phyloP scores from a whole-genome alignment of 2,888 invertebrate species.

The Cephalotes varians region DNA sequence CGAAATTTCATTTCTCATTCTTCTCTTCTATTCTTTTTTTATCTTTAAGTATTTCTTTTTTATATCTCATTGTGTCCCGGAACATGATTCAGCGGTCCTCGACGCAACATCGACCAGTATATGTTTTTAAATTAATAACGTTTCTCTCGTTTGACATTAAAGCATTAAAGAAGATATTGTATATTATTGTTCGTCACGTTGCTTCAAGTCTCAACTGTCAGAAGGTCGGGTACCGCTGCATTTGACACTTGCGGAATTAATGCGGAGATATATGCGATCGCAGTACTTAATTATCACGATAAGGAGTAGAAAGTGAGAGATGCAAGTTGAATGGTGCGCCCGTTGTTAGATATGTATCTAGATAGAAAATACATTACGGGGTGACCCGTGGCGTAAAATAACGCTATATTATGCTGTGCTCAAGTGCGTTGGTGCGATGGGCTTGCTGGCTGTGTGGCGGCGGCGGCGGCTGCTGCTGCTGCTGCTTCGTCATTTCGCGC shows the following conservation, averaged over 20 bases:
- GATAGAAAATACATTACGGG: slow-evolving; percentile 60
- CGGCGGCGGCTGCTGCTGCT: slow-evolving; percentile 61
- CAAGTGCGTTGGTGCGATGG: slow-evolving; percentile 74
- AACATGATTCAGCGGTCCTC: neutral
- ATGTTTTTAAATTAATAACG: neutral
- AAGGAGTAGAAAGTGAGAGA: slow-evolving; percentile 56
- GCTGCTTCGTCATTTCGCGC: slow-evolving; percentile 47
- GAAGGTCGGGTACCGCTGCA: slow-evolving; percentile 11
- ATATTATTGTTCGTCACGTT: neutral
- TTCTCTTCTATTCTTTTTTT: too few relatives aligned
- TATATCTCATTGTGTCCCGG: neutral
- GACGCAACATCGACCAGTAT: neutral
- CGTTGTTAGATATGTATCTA: slow-evolving; percentile 66
- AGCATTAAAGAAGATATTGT: neutral
- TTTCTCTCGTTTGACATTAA: neutral
- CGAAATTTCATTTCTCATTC: slow-evolving; percentile 6
- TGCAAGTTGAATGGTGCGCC: slow-evolving; percentile 70
- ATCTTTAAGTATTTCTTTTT: neutral
- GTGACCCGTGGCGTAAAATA: slow-evolving; percentile 59
- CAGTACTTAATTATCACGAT: slow-evolving; percentile 61
- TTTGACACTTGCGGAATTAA: slow-evolving; percentile 38
- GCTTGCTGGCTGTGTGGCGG: slow-evolving; percentile 70
- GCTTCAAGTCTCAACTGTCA: neutral
- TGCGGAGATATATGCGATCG: slow-evolving; percentile 60
- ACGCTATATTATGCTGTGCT: slow-evolving; percentile 75